Conservation (phyloP, 1,140 invertebrate genomes). For the Meteorus sp. region DNA sequence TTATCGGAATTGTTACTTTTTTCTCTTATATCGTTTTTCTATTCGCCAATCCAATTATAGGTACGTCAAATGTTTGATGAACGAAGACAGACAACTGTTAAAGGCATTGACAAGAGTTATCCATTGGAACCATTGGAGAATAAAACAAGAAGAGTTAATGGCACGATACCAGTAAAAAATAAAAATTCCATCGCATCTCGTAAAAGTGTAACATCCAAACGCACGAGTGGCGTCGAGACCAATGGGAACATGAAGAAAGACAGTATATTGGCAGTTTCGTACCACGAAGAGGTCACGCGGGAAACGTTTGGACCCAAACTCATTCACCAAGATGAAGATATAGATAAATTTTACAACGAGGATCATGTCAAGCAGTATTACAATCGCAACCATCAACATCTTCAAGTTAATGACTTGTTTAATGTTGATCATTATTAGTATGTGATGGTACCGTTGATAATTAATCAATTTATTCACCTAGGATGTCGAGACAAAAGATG, state of each 20-base stretch:
- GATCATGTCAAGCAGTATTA: conserved; percentile 30
- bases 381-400: background rate
- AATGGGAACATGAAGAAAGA: conserved; percentile 50
- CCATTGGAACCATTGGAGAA: conserved; percentile 71
- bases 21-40: too few relatives aligned
- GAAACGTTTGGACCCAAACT: conserved; percentile 38
- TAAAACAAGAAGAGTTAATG: conserved; percentile 50
- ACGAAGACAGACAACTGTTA: conserved; percentile 66
- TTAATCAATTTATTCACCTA: too few relatives aligned
- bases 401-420: too few relatives aligned
- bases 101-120: conserved; percentile 79
- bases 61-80: conserved; percentile 83
- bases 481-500: too few relatives aligned
- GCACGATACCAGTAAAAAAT: conserved; percentile 46
- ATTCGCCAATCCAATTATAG: too few relatives aligned
- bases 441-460: too few relatives aligned
- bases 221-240: conserved; percentile 41
- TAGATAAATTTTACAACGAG: conserved; percentile 35
- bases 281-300: conserved; percentile 43
- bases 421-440: too few relatives aligned
- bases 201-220: conserved; percentile 41
- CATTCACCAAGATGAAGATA: conserved; percentile 30
- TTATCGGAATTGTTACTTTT: too few relatives aligned
- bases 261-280: conserved; percentile 45
- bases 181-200: conserved; percentile 36